These are phyloP conservation scores for Halichoeres trimaculatus DNA, from an alignment of 2,113 vertebrate genomes.

Conservation along the genomic window DNA sequence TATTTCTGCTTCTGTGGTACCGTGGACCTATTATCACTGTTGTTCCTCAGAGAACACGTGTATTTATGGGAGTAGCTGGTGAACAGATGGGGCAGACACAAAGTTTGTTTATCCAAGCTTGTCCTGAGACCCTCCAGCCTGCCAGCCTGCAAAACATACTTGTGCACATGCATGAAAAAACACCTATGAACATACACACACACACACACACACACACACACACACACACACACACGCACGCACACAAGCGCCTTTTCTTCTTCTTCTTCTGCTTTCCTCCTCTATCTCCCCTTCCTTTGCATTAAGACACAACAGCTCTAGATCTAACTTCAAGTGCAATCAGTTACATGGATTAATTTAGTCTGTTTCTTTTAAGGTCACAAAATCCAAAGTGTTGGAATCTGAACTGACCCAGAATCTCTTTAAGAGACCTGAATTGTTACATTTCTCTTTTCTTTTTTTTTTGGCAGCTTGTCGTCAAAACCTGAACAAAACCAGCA, in stretches of 20 bases:
- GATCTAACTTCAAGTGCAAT: slow-evolving; percentile 82
- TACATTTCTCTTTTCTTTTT: slow-evolving; percentile 14
- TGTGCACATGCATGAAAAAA: slow-evolving; percentile 31
- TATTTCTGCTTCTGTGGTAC: slow-evolving; percentile 56
- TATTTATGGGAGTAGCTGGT: slow-evolving; percentile 68
- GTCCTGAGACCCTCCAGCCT: slow-evolving; percentile 79
- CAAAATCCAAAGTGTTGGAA: slow-evolving; percentile 47
- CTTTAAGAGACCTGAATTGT: slow-evolving; percentile 42
- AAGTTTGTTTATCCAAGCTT: slow-evolving; percentile 75
- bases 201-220: neutral
- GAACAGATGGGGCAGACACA: slow-evolving; percentile 73
- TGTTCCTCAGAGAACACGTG: slow-evolving; percentile 65
- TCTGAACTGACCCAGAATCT: slow-evolving; percentile 38
- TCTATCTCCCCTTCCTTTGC: slow-evolving; percentile 40
- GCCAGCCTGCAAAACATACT: slow-evolving; percentile 62
- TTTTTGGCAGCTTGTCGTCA: slow-evolving; percentile 81
- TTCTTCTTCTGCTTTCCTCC: slow-evolving; percentile 22
- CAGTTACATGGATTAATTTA: slow-evolving; percentile 69
- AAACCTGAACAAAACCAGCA: slow-evolving; percentile 68
- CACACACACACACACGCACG: neutral
- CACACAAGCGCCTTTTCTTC: slow-evolving; percentile 40
- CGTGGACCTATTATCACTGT: slow-evolving; percentile 56
- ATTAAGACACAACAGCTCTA: slow-evolving; percentile 75
- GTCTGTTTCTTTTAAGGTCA: slow-evolving; percentile 58
- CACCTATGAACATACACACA: neutral